Evolutionary conservation across 2,797 vertebrate genomes (phyloP).

Genomic region (Botia kubotai): DNA sequence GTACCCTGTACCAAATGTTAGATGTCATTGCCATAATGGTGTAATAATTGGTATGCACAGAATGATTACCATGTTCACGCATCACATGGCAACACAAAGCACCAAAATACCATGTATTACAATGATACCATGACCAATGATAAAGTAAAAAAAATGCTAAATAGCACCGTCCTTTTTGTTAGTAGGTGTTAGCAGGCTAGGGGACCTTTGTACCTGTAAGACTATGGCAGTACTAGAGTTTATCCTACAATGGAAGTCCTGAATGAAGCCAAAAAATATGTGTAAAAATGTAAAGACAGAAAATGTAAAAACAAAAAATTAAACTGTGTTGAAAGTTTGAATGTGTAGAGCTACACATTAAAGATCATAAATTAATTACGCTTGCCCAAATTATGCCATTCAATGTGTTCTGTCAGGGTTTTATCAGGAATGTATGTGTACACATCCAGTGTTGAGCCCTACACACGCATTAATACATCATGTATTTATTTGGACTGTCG

Average conservation of each 20-base stretch:
- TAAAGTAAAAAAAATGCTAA: neutral
- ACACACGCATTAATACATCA: constrained; percentile 18
- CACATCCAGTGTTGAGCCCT: neutral
- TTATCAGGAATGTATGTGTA: neutral
- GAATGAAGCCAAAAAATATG: no score
- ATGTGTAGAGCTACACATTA: neutral
- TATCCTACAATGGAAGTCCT: no score
- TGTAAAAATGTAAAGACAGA: no score
- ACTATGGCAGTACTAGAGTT: no score
- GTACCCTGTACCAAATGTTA: neutral
- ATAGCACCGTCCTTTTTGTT: neutral
- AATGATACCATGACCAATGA: no score
- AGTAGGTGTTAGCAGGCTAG: no score
- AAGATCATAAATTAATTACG: neutral
- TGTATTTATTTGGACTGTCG: constrained; percentile 7
- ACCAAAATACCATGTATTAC: no score
- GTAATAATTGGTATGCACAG: neutral
- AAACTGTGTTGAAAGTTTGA: no score
- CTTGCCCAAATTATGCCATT: neutral
- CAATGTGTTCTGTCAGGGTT: neutral
- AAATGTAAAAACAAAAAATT: neutral
- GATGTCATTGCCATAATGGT: neutral
- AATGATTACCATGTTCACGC: neutral
- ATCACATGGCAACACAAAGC: neutral
- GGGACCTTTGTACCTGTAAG: no score